Evolutionary conservation across 2,888 invertebrate species (phyloP), one percentile per base, ranked within the genome.

Genomic region (Vanessa cardui): DNA sequence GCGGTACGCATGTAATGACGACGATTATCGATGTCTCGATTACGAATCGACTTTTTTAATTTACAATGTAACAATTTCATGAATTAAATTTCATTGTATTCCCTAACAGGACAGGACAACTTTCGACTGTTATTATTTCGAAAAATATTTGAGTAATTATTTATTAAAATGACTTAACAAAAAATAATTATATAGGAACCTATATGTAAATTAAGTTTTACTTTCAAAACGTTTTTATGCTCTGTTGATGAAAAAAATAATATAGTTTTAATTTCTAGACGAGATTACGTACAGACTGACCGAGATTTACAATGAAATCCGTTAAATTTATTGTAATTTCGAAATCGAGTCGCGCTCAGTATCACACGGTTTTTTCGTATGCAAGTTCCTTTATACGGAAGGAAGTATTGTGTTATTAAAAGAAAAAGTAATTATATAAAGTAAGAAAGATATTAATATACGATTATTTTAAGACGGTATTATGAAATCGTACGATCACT

Each of bases 281-380:
- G 26, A 49, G 49, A 54, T 54, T 54, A 54, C 52, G 31, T 54
- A 15, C 16, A 54, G 7, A 54, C 26, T 26, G 52, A 54, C 52
- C 52, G 4, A 54, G 16, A 31, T 54, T 21, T 21, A 21, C 31
- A 31, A 31, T 26, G 39, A 18, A 49, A 49, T 21, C 7, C 26
- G 7, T 50, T 15, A 9, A 50, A 31, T 31, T 6, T 54, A 54
- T 54, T 54, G 52, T 54, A 31, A 54, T 54, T 54, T 54, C 52
- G 31, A 31, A 54, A 54, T 49, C 52, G 52, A 54, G 20, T 18
- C 21, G 12, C 15, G 15, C 15, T 50, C 20, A 21, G 50, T 21
- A 31, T 16, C 52, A 54, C 31, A 31, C 5, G 7, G 21, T 39
- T 39, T 39, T 39, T 12, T 39, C 21, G 16, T 26, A 16, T 15